Percentiles rank a stretch among this genome's conserved stretches.
Conservation (phyloP, 2,113 vertebrate species). For the Empidonax alnorum region DNA sequence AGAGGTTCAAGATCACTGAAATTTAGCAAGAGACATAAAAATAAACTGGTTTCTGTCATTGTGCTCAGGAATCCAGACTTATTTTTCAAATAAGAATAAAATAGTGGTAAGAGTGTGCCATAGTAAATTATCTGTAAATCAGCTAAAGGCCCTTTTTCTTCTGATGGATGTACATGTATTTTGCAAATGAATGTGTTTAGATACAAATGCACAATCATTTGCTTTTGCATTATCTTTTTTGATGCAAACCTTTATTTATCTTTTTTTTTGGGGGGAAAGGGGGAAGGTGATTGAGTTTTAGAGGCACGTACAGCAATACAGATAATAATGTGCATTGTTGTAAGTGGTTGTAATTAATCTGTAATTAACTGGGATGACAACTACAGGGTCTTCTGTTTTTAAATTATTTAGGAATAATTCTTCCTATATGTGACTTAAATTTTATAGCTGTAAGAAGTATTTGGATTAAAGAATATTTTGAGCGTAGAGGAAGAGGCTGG, state of each 20-base stretch:
- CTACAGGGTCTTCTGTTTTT: background rate
- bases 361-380: background rate
- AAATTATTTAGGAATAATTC: background rate
- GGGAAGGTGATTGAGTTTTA: background rate
- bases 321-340: background rate
- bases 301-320: background rate
- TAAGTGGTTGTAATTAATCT: constrained; percentile 19
- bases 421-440: background rate
- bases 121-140: constrained; percentile 48
- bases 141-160: constrained; percentile 23
- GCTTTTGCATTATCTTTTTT: background rate
- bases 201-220: constrained; percentile 3
- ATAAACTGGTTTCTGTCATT: constrained; percentile 3
- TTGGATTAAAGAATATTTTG: background rate
- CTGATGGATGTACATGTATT: background rate
- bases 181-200: background rate
- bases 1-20: constrained; percentile 20
- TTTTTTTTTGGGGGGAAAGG: background rate
- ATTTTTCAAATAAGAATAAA: constrained; percentile 51
- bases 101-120: background rate
- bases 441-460: background rate
- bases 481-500: background rate
- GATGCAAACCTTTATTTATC: background rate
- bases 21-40: constrained; percentile 31
- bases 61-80: constrained; percentile 10